phyloP scores from a whole-genome alignment of 2,797 vertebrate species.

The Prionace glauca region DNA sequence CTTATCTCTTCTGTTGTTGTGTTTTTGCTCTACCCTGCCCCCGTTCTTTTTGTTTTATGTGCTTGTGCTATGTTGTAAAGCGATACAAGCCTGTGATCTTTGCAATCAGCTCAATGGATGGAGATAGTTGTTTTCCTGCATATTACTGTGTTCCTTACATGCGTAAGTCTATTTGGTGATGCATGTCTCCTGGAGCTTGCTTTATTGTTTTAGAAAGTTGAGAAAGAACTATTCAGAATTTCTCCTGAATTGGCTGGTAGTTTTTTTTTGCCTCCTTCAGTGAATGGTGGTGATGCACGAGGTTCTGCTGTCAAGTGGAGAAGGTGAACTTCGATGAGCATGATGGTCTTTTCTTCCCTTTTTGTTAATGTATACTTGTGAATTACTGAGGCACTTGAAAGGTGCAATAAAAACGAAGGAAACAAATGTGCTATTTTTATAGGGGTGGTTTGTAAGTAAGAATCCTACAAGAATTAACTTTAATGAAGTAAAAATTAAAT shows the following conservation, averaged over 20 bases:
- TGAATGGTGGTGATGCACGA: not conserved
- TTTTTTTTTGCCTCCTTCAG: not conserved
- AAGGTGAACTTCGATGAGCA: not conserved
- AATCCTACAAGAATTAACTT: not conserved
- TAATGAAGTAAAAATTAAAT: not conserved
- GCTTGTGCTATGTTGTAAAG: not conserved
- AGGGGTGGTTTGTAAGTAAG: not conserved
- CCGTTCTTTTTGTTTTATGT: not conserved
- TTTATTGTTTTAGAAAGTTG: not conserved
- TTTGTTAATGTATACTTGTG: not conserved
- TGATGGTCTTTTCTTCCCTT: not conserved
- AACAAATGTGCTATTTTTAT: not conserved
- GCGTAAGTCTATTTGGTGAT: not conserved
- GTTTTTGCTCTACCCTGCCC: not conserved
- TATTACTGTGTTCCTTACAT: not conserved
- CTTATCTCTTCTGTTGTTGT: not conserved
- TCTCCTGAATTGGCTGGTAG: not conserved
- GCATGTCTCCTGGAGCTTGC: not conserved
- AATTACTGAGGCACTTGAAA: not conserved
- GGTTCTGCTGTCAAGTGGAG: not conserved
- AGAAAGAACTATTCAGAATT: not conserved
- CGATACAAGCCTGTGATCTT: not conserved
- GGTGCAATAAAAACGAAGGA: not conserved
- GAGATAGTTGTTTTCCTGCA: not conserved
- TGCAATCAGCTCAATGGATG: not conserved